Evolutionary conservation across 2,888 invertebrate genomes (phyloP), one percentile per base, ranked within the genome.

Genomic region (Luperina nickerlii): DNA sequence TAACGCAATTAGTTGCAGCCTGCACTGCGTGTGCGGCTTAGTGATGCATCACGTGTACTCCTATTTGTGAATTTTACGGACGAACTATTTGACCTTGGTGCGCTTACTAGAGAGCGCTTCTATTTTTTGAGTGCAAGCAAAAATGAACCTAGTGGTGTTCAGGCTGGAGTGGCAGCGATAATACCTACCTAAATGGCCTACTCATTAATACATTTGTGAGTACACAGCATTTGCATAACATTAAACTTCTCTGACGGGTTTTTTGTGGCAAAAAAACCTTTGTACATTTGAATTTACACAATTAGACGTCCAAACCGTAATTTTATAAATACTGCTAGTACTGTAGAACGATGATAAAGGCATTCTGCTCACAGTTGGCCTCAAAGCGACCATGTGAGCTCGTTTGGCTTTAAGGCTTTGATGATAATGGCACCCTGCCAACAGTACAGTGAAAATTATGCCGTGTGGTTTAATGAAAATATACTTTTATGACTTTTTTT

Each of bases 381-480:
- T 80, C 72, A 77, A 60, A 75, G 60, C 75, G 66, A 70, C 57
- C 69, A 67, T 75, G 38, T 54, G 27, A 80, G 63, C 73, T 24
- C 60, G 48, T 75, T 77, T 73, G 65, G 65, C 66, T 75, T 67
- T 69, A 76, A 83, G 27, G 54, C 63, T 45, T 67, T 73, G 45
- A 85, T 80, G 60, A 75, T 80, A 73, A 85, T 85, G 83, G 85
- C 83, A n/a, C 4, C 9, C 48, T 80, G 86, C 85, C 86, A 85
- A 70, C 45, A 24, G 60, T 65, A 63, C 66, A 83, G 9, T 71
- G 84, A 83, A 86, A 80, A 77, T 83, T 67, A 77, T 75, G 57
- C 27, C 7, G 18, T 42, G 62, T 67, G 69, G 48, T 66, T 75
- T 68, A 76, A 72, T 85, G 62, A 74, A 82, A 76, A 82, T 82